These are phyloP conservation scores for Hirtodrosophila alboralis DNA, from an alignment of 2,888 invertebrate species.

Conservation along the genomic window DNA sequence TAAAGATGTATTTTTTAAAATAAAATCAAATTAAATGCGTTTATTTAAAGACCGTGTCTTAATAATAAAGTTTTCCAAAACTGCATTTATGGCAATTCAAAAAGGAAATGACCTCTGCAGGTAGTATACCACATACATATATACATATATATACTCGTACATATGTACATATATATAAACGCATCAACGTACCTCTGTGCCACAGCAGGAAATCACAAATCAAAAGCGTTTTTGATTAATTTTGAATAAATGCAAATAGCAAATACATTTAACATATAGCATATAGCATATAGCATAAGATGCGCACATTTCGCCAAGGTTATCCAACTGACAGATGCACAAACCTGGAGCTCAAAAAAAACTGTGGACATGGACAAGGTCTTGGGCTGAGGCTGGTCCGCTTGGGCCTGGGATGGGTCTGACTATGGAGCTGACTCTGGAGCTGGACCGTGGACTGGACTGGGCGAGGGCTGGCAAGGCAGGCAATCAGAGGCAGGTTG, in stretches of 20 bases:
- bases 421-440: not conserved
- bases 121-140: no score
- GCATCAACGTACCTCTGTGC: slow-evolving; percentile 11
- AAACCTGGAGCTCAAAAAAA: slow-evolving; percentile 11
- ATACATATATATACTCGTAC: no score
- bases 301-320: slow-evolving; percentile 58
- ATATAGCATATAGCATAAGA: slow-evolving; percentile 54
- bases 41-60: slow-evolving; percentile 1
- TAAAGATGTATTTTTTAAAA: no score
- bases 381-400: not conserved
- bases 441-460: not conserved
- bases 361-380: slow-evolving; percentile 13
- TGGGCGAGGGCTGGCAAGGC: no score
- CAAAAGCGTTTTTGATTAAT: slow-evolving; percentile 82
- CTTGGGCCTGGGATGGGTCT: not conserved
- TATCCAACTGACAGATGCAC: slow-evolving; percentile 65
- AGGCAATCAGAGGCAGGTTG: not conserved
- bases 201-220: slow-evolving; percentile 83
- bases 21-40: no score
- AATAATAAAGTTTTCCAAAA: slow-evolving; percentile 1
- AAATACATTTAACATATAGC: no score
- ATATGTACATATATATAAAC: no score
- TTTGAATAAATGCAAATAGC: slow-evolving; percentile 78
- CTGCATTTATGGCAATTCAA: not conserved
- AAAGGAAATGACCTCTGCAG: slow-evolving; percentile 19